Conservation (phyloP, 2,888 invertebrate genomes). For the Eretmocerus hayati region DNA sequence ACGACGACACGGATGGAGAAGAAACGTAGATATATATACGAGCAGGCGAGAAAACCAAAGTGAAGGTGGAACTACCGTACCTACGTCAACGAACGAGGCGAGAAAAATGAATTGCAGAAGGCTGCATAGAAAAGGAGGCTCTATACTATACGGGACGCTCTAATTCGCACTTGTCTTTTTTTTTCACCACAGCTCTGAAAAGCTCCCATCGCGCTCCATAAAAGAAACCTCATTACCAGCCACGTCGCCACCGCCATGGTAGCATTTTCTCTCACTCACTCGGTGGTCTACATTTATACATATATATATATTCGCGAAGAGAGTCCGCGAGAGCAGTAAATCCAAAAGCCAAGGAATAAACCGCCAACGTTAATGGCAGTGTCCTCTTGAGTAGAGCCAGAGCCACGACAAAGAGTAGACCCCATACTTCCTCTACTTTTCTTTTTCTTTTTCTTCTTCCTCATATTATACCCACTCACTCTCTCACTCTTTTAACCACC, state of each 20-base stretch:
- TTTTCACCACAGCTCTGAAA: constrained; percentile 6
- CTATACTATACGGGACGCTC: neutral
- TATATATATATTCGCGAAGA: too few relatives aligned
- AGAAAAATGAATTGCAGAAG: neutral
- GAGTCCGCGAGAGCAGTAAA: constrained; percentile 8
- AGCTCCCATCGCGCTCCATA: constrained; percentile 15
- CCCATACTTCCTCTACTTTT: neutral
- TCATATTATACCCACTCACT: neutral
- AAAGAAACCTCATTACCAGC: constrained; percentile 19
- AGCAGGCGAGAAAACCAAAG: neutral
- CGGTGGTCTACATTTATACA: neutral
- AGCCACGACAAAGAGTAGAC: constrained; percentile 10
- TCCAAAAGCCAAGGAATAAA: constrained; percentile 21
- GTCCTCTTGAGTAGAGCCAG: constrained; percentile 13
- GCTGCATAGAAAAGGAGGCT: neutral
- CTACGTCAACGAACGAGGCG: neutral
- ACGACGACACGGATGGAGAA: neutral
- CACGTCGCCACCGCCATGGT: neutral
- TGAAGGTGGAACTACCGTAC: neutral
- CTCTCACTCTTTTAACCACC: neutral
- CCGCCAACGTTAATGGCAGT: constrained; percentile 14
- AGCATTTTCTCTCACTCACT: neutral
- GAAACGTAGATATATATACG: neutral
- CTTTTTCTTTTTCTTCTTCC: neutral
- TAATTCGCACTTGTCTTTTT: constrained; percentile 17